These are phyloP conservation scores for Drosophila subpulchrella DNA, from an alignment of 1,140 invertebrate species.

Conservation along the genomic window DNA sequence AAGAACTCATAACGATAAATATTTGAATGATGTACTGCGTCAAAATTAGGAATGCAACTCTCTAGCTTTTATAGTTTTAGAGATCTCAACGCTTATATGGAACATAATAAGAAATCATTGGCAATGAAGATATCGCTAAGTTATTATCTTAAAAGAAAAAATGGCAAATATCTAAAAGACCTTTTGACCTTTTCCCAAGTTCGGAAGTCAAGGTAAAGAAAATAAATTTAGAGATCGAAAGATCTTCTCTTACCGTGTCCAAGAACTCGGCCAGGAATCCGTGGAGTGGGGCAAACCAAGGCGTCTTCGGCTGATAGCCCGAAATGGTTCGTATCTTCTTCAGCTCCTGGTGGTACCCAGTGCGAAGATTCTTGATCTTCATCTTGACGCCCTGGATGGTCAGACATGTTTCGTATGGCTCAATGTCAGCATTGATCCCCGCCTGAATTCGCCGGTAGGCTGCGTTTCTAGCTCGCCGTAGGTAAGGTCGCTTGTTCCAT, in stretches of 20 bases:
- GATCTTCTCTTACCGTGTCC: slow-evolving; percentile 43
- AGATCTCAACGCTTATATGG: too few species aligned
- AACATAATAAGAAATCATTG: too few species aligned
- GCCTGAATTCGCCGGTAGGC: slow-evolving; percentile 60
- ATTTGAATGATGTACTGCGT: too few species aligned
- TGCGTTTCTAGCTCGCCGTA: slow-evolving; percentile 41
- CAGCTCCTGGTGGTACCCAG: slow-evolving; percentile 58
- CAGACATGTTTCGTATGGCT: slow-evolving; percentile 18
- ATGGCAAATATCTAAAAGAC: background rate
- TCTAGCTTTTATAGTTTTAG: too few species aligned
- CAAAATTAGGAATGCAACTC: too few species aligned
- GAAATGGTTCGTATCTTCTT: slow-evolving; percentile 55
- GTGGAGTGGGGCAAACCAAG: slow-evolving; percentile 60
- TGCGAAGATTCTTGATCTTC: slow-evolving; percentile 68
- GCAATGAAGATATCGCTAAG: too few species aligned
- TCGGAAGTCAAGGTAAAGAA: too few species aligned
- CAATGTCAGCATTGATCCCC: slow-evolving; percentile 45
- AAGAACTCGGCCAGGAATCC: slow-evolving; percentile 45
- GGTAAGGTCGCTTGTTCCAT: slow-evolving; percentile 53
- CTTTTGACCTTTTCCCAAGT: too few species aligned
- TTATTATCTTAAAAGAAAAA: too few species aligned
- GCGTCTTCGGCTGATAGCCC: slow-evolving; percentile 44
- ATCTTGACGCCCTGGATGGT: slow-evolving; percentile 52
- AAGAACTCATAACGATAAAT: background rate
- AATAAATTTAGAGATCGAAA: background rate